Conservation (phyloP, 2,888 invertebrate genomes). For the Helobdella robusta region DNA sequence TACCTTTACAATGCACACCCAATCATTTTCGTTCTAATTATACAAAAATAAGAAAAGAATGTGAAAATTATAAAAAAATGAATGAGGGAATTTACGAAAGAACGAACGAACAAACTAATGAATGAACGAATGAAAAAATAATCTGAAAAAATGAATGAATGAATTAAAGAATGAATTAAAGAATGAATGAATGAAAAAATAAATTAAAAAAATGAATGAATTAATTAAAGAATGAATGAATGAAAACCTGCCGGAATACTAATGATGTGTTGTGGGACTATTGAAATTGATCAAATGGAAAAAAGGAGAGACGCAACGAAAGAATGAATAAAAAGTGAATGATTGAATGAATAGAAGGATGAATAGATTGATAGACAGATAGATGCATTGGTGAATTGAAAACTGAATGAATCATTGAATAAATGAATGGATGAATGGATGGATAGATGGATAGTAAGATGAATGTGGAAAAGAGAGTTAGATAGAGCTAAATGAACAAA, state of each 20-base stretch:
- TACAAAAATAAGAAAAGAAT: neutral
- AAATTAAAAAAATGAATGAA: neutral
- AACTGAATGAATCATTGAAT: neutral
- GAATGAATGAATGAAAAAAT: neutral
- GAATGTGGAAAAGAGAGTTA: too few species aligned
- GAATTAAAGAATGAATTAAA: neutral
- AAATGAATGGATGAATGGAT: slow-evolving; percentile 4
- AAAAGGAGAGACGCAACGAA: neutral
- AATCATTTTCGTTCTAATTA: too few species aligned
- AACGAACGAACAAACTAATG: neutral
- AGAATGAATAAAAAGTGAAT: neutral
- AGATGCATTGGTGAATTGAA: neutral
- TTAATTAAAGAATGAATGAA: slow-evolving; percentile 10
- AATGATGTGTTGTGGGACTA: neutral
- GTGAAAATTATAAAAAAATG: neutral
- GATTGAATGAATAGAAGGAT: neutral
- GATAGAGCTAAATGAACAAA: too few species aligned
- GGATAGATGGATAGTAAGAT: neutral
- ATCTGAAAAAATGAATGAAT: neutral
- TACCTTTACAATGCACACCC: too few species aligned
- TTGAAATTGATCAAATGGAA: neutral
- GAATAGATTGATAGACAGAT: neutral
- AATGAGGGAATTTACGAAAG: neutral
- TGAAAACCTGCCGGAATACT: neutral
- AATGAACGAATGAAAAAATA: neutral